Percentiles rank a stretch among this genome's conserved stretches.
Conservation (phyloP, 2,797 vertebrate genomes). For the Mallotus villosus region DNA sequence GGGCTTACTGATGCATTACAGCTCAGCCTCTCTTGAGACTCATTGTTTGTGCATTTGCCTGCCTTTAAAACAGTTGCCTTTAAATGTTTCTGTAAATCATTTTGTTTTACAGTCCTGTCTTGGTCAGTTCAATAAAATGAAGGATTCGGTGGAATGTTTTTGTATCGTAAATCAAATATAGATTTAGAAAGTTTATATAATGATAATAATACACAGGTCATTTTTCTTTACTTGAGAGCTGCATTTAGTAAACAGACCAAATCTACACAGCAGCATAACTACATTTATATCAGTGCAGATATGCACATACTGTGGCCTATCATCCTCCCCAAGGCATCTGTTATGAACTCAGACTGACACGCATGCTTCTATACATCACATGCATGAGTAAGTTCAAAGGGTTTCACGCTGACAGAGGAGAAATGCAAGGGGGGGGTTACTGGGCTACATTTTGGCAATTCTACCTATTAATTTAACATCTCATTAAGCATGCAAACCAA, state of each 20-base stretch:
- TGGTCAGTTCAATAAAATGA: background rate
- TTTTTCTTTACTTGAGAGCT: background rate
- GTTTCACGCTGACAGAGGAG: slow-evolving; percentile 40
- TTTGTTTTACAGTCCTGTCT: background rate
- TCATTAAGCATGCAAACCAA: slow-evolving; percentile 63
- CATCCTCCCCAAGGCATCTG: slow-evolving; percentile 31
- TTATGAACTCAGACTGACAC: slow-evolving; percentile 42
- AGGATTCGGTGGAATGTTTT: background rate
- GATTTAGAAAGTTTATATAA: too few species aligned
- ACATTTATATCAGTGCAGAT: slow-evolving; percentile 18
- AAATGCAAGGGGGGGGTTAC: slow-evolving; percentile 29
- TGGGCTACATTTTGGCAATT: slow-evolving; percentile 51
- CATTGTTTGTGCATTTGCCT: background rate
- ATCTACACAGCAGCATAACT: too few species aligned
- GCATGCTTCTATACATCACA: slow-evolving; percentile 30
- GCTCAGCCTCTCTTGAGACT: background rate
- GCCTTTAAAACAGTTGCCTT: background rate
- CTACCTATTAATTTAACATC: slow-evolving; percentile 67
- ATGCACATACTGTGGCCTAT: slow-evolving; percentile 31
- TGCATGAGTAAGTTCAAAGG: slow-evolving; percentile 51
- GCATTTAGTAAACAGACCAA: too few species aligned
- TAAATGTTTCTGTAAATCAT: background rate
- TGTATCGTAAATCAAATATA: background rate
- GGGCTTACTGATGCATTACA: background rate
- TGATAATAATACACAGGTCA: background rate